Conservation (phyloP, 2,113 vertebrate species). For the Oenanthe melanoleuca region DNA sequence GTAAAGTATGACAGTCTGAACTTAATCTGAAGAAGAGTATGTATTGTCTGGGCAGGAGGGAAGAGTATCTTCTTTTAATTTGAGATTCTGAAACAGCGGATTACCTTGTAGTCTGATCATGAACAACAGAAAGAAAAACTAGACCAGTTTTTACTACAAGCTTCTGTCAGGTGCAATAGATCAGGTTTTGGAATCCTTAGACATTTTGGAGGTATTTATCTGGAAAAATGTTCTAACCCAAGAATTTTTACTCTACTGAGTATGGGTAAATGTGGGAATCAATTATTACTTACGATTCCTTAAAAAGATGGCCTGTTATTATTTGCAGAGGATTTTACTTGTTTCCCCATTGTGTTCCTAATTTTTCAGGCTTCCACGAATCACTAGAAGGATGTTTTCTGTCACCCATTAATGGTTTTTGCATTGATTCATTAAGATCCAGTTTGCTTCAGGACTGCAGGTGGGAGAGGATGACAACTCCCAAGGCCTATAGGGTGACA, state of each 20-base stretch:
- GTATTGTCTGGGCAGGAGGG: not conserved
- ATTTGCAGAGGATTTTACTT: not conserved
- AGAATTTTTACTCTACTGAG: not conserved
- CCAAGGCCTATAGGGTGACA: not conserved
- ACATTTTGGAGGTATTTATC: not conserved
- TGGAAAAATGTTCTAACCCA: not conserved
- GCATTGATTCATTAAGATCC: not conserved
- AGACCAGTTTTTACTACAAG: not conserved
- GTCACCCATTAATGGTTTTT: not conserved
- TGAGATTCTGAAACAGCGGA: not conserved
- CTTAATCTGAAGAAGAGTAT: not conserved
- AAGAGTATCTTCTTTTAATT: not conserved
- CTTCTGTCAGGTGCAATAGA: not conserved
- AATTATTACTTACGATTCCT: not conserved
- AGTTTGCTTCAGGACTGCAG: not conserved
- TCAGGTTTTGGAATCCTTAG: not conserved
- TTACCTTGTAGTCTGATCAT: not conserved
- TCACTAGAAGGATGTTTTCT: not conserved
- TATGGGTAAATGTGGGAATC: not conserved
- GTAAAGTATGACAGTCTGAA: not conserved
- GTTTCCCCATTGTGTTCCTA: not conserved
- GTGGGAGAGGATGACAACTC: not conserved
- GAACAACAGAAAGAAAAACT: not conserved
- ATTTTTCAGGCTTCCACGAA: not conserved
- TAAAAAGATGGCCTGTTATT: not conserved